Conservation (phyloP, 2,888 invertebrate genomes). For the Apamea crenata region DNA sequence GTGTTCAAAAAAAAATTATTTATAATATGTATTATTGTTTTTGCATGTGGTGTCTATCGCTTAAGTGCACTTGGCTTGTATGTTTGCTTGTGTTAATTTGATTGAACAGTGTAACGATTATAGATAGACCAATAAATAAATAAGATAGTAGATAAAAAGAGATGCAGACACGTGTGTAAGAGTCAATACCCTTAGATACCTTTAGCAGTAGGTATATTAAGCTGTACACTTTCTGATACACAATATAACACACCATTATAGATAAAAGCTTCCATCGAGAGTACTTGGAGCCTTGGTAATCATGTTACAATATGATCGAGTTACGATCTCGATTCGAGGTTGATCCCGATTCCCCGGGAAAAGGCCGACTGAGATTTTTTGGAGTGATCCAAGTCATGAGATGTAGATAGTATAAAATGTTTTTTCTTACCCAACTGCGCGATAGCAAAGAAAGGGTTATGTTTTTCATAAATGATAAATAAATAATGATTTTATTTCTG, state of each 20-base stretch:
- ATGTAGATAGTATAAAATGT: neutral
- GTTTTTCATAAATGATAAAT: neutral
- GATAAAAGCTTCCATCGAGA: conserved; percentile 83
- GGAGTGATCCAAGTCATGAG: conserved; percentile 53
- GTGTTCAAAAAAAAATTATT: too few relatives aligned
- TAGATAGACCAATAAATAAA: too few relatives aligned
- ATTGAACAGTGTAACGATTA: too few relatives aligned
- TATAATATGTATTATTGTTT: too few relatives aligned
- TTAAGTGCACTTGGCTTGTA: too few relatives aligned
- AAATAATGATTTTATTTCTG: too few relatives aligned
- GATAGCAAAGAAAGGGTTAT: neutral
- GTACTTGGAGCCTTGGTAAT: conserved; percentile 81
- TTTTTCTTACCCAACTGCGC: neutral
- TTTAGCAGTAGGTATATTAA: conserved; percentile 3
- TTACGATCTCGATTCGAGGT: conserved; percentile 82
- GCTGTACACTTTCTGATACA: conserved; percentile 62
- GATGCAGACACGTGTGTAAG: neutral
- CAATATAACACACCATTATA: conserved; percentile 80
- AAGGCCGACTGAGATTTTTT: conserved; percentile 71
- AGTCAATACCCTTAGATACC: too few relatives aligned
- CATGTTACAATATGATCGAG: conserved; percentile 87
- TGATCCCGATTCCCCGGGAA: conserved; percentile 78
- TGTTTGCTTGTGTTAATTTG: too few relatives aligned
- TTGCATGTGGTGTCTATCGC: too few relatives aligned
- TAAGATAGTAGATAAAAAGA: neutral